Conservation (phyloP, 2,113 vertebrate species). For the Leptobrachium ailaonicum region DNA sequence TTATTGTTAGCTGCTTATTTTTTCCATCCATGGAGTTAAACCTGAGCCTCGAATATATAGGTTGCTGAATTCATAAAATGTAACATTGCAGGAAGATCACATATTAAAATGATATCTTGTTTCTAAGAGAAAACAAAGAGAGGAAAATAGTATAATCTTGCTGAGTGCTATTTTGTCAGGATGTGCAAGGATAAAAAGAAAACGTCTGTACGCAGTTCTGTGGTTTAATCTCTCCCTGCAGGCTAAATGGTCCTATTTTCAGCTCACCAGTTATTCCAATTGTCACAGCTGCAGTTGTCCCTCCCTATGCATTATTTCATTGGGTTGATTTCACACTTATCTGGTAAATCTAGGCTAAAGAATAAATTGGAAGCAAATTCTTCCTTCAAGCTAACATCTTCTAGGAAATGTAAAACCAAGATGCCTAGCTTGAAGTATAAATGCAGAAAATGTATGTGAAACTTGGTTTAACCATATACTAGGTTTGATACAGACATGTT, state of each 20-base stretch:
- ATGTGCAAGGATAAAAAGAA: conserved; percentile 36
- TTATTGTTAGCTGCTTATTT: no score
- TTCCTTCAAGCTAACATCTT: conserved; percentile 15
- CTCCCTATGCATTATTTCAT: conserved; percentile 47
- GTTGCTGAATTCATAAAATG: not conserved
- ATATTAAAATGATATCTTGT: conserved; percentile 24
- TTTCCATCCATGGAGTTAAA: no score
- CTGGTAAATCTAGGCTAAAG: conserved; percentile 12
- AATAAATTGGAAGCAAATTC: conserved; percentile 31
- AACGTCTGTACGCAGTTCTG: conserved; percentile 25
- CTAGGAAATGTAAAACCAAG: conserved; percentile 2
- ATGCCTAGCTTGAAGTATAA: not conserved
- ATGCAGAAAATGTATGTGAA: not conserved
- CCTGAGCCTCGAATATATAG: no score
- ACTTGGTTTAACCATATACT: not conserved
- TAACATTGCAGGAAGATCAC: conserved; percentile 6
- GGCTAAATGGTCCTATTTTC: conserved; percentile 49
- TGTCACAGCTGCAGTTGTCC: conserved; percentile 42
- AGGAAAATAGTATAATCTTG: conserved; percentile 28
- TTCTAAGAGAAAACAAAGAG: not conserved
- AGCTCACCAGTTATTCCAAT: conserved; percentile 46
- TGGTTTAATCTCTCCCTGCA: conserved; percentile 46
- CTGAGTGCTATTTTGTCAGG: conserved; percentile 47
- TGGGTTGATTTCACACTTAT: conserved; percentile 48
- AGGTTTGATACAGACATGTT: no score